A percentile compares a stretch with the other conserved stretches of the same genome.
These are phyloP conservation scores for Dasypus novemcinctus DNA, from an alignment of 2,113 vertebrate genomes.

Conservation along the genomic window DNA sequence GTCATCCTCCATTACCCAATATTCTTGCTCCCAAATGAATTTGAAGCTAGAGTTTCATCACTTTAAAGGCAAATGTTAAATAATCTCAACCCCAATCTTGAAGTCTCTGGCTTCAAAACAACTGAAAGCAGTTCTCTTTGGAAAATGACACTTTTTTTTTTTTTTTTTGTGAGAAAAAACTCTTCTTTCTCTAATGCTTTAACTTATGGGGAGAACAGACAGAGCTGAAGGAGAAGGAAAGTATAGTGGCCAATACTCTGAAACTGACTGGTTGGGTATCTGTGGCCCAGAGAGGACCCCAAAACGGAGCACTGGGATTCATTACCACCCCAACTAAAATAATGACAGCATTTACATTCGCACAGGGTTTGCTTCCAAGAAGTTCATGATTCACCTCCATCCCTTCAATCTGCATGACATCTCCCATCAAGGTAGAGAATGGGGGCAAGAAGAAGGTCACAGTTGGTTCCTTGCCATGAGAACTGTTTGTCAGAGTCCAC, in stretches of 20 bases:
- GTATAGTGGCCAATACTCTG: not conserved
- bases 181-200: slow-evolving; percentile 7
- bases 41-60: not conserved
- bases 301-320: not conserved
- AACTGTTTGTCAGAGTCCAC: not conserved
- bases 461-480: not conserved
- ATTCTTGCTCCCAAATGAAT: not conserved
- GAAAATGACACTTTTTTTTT: not conserved
- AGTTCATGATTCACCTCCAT: slow-evolving; percentile 10
- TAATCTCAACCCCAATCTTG: not conserved
- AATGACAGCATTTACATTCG: slow-evolving; percentile 3
- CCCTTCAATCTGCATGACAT: not conserved
- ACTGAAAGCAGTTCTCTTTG: not conserved
- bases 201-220: not conserved
- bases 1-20: not conserved
- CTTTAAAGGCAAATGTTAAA: not conserved
- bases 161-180: not conserved
- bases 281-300: not conserved
- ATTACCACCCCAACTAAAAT: not conserved
- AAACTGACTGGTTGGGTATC: not conserved
- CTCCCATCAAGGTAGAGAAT: not conserved
- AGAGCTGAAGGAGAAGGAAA: not conserved
- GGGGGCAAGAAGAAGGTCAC: not conserved
- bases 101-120: not conserved
- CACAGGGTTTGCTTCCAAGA: not conserved